Evolutionary conservation across 1,140 invertebrate species (phyloP).

Genomic region (Apis laboriosa): DNA sequence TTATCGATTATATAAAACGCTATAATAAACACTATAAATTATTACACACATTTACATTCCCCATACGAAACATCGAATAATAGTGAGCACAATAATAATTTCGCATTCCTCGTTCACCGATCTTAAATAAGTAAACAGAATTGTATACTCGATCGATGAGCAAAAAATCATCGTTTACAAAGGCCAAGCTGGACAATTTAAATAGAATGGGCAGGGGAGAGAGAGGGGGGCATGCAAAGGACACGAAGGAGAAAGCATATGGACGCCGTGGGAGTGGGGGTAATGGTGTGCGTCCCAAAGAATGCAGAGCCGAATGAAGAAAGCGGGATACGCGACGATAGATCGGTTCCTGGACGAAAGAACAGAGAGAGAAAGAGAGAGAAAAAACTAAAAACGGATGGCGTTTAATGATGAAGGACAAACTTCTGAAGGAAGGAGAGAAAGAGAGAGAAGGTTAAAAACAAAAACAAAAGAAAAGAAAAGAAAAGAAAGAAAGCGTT

Average conservation of each 20-base stretch:
- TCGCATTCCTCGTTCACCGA: no score
- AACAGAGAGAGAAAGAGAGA: background rate
- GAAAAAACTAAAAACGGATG: background rate
- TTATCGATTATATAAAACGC: no score
- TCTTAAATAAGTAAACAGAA: no score
- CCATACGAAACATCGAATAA: no score
- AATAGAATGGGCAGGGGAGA: background rate
- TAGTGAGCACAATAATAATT: no score
- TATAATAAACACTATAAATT: no score
- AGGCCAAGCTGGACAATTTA: background rate
- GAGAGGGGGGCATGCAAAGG: background rate
- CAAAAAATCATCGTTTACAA: background rate
- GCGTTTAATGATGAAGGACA: background rate
- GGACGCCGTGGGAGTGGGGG: background rate
- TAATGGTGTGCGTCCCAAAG: background rate
- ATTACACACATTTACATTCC: no score
- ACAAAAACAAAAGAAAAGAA: no score
- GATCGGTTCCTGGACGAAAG: background rate
- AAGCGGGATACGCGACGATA: background rate
- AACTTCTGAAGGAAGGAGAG: background rate
- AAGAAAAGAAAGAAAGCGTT: constrained; percentile 5
- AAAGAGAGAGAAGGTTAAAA: no score
- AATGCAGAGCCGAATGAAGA: constrained; percentile 1
- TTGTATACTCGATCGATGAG: no score
- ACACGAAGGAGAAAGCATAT: background rate